Conservation (phyloP, 2,113 vertebrate species). For the Balaeniceps rex region DNA sequence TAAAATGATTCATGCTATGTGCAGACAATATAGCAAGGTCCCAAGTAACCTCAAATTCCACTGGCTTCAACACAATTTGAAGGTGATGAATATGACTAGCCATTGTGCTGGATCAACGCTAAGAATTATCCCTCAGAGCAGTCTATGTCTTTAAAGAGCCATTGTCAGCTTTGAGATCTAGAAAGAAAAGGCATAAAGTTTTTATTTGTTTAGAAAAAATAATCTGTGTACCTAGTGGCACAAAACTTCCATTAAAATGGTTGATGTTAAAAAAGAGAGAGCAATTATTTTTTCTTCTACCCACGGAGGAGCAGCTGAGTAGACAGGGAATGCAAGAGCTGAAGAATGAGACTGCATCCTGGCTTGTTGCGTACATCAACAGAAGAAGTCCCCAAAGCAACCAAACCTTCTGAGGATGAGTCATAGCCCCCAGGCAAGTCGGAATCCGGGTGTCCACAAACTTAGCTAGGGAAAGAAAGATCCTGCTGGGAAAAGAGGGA, state of each 20-base stretch:
- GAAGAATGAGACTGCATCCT: background rate
- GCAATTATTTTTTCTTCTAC: background rate
- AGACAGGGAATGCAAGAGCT: conserved; percentile 12
- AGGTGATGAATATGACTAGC: background rate
- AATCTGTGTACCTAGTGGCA: background rate
- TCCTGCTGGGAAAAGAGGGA: conserved; percentile 58
- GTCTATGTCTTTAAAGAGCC: background rate
- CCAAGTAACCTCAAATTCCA: background rate
- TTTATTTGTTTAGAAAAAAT: background rate
- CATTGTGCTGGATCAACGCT: background rate
- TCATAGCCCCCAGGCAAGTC: conserved; percentile 52
- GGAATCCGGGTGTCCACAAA: conserved; percentile 51
- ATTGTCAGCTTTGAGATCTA: background rate
- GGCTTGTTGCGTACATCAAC: conserved; percentile 25
- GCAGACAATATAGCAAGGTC: background rate
- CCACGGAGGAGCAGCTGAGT: background rate
- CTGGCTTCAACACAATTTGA: background rate
- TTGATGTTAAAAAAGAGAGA: background rate
- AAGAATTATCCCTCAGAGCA: background rate
- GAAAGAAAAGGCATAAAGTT: background rate
- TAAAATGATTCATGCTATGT: background rate
- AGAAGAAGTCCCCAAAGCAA: conserved; percentile 66
- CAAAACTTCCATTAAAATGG: background rate
- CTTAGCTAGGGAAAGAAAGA: conserved; percentile 57
- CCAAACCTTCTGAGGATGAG: conserved; percentile 60